Base-by-base conservation (phyloP, 2,113 vertebrate genomes). In the Eretmochelys imbricata region DNA sequence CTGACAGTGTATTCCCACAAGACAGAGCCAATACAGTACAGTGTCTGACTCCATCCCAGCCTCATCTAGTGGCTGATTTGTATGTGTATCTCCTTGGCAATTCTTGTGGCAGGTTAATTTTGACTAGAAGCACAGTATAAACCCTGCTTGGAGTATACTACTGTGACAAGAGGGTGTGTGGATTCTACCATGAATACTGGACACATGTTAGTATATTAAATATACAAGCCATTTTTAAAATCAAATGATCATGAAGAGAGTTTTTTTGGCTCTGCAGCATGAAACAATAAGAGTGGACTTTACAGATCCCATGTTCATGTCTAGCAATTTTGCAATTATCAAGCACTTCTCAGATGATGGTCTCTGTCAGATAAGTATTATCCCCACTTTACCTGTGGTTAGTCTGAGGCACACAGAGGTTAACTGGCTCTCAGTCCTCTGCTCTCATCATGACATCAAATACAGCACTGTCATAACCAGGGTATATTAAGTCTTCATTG, bases 401-500 rank as follows among this genome's bases (percentile, higher is more conserved):
- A 62, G 65, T 89, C 46, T 85, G 78, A 88, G 91, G 65, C 90
- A 57, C 1, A 0, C 46, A 51, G 91, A 84, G 57, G 81, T 72
- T 4, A 91, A 79, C 69, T 88, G 57, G 57, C 75, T 84, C 87
- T 35, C 82, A 19, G 5, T 86, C 78, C 78, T 46, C 83, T 84
- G n/a, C 50, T 92, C 92, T 82, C 24, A 49, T 80, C 76, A 54
- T 84, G 87, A 81, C 89, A 94, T 50, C 83, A 10, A 3, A 1
- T 89, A 75, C 89, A 91, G 5, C 78, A 85, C 48, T 82, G 75
- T 59, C 54, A 62, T 85, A 69, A 89, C 82, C 49, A 89, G 89
- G 85, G 25, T 90, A 89, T 89, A 96, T 42, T 46, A 76, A 87
- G 84, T 89, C 90, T 85, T 82, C n/a, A 9, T 90, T 91, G 85